Conservation (phyloP, 2,888 invertebrate genomes). For the Phragmatobia fuliginosa region DNA sequence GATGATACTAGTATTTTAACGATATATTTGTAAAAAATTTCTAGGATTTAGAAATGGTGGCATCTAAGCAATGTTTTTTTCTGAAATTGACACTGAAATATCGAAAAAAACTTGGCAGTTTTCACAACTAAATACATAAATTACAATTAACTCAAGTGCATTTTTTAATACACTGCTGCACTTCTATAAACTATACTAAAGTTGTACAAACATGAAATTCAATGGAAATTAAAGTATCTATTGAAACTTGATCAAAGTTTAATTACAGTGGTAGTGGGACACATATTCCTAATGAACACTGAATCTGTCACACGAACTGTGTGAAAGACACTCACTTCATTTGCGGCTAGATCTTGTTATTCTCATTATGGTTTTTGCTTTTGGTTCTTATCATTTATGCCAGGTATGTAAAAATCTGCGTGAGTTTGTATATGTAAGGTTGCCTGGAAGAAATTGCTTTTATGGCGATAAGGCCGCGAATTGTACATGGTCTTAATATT, state of each 20-base stretch:
- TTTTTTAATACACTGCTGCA: not conserved
- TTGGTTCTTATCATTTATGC: slow-evolving; percentile 22
- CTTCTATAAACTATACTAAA: not conserved
- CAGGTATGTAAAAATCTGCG: too few relatives aligned
- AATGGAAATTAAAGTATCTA: slow-evolving; percentile 22
- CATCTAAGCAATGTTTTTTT: too few relatives aligned
- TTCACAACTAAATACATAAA: not conserved
- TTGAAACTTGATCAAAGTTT: slow-evolving; percentile 30
- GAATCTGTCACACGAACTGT: slow-evolving; percentile 49
- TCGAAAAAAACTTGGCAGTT: too few relatives aligned
- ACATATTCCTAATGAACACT: slow-evolving; percentile 72
- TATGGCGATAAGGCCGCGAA: too few relatives aligned
- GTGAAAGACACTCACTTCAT: slow-evolving; percentile 50
- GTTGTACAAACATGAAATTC: slow-evolving; percentile 8
- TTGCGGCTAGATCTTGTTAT: slow-evolving; percentile 47
- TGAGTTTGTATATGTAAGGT: too few relatives aligned
- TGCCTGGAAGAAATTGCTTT: too few relatives aligned
- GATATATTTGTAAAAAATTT: too few relatives aligned
- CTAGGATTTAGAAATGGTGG: too few relatives aligned
- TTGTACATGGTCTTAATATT: too few relatives aligned
- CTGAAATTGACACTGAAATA: not conserved
- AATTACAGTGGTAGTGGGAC: slow-evolving; percentile 50
- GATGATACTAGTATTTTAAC: too few relatives aligned
- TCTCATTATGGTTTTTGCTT: slow-evolving; percentile 38
- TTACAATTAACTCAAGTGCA: not conserved